Evolutionary conservation across 2,113 vertebrate species (phyloP).

Genomic region (Amazona guildingii): DNA sequence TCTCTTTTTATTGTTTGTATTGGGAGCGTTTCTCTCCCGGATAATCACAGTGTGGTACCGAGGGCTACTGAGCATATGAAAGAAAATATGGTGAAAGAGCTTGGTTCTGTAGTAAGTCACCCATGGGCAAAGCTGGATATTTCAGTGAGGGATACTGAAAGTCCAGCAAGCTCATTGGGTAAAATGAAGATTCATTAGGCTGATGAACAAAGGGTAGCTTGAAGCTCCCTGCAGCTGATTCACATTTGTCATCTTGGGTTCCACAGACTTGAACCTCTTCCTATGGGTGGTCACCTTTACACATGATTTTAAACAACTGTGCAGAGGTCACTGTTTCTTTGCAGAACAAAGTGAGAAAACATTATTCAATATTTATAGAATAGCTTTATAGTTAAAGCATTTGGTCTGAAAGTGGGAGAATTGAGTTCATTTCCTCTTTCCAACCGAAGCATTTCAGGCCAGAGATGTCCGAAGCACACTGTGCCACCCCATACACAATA

Average conservation of each 20-base stretch:
- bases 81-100: background rate
- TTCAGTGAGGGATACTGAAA: background rate
- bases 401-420: background rate
- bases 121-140: background rate
- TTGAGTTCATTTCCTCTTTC: background rate
- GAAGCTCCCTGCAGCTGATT: background rate
- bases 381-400: background rate
- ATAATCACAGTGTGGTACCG: accelerated
- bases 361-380: background rate
- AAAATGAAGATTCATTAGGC: background rate
- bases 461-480: background rate
- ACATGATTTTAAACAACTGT: background rate
- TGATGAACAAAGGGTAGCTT: background rate
- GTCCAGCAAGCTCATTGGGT: background rate
- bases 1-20: background rate
- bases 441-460: background rate
- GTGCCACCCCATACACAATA: background rate
- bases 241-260: background rate
- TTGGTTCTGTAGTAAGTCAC: background rate
- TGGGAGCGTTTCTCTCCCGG: background rate
- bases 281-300: background rate
- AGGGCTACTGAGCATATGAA: background rate
- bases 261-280: background rate
- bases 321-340: background rate
- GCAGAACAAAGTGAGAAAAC: background rate